Evolutionary conservation across 2,888 invertebrate species (phyloP).

Genomic region (Drosophila infuscata): DNA sequence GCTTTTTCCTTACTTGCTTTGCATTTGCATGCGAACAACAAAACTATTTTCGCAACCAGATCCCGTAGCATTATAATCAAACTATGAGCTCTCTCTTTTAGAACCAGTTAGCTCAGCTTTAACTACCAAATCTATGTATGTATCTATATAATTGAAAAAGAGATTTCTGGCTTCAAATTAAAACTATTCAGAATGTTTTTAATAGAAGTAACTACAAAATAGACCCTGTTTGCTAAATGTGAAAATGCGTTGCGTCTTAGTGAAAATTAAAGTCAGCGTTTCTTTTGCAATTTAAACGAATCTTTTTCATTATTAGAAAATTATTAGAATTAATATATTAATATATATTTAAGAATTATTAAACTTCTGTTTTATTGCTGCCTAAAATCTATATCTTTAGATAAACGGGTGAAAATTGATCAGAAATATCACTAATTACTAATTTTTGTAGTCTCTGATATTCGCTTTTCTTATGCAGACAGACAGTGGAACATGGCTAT

Average conservation of each 20-base stretch:
- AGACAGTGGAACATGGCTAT: not conserved
- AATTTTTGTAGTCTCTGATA: not conserved
- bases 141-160: not conserved
- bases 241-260: not conserved
- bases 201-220: not conserved
- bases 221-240: not conserved
- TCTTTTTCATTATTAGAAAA: not conserved
- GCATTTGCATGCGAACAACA: slow-evolving; percentile 74
- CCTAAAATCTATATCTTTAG: no score
- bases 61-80: slow-evolving; percentile 67
- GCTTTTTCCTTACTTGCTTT: slow-evolving; percentile 57
- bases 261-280: not conserved
- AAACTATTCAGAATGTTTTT: not conserved
- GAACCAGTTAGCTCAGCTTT: slow-evolving; percentile 33
- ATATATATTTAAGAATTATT: no score
- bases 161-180: not conserved
- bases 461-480: not conserved
- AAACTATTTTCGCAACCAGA: slow-evolving; percentile 58
- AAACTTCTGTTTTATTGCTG: no score
- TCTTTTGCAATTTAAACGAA: not conserved
- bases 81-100: slow-evolving; percentile 59
- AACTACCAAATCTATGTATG: not conserved
- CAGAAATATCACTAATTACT: not conserved
- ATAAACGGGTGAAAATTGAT: not conserved
- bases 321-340: not conserved